phyloP scores from a whole-genome alignment of 2,113 vertebrate species.

The Mesocricetus auratus region DNA sequence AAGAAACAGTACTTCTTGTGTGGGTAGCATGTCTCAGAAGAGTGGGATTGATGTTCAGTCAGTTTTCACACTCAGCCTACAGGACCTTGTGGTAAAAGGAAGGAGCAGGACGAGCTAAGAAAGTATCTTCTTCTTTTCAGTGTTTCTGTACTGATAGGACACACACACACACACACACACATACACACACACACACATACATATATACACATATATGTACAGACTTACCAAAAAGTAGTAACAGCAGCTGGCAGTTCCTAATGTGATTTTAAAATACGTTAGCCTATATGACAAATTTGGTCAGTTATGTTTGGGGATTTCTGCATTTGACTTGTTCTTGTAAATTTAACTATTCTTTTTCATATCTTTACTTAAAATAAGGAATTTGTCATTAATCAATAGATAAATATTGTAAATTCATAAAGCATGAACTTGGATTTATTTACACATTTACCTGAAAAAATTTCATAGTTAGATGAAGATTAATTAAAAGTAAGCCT shows the following conservation, averaged over 20 bases:
- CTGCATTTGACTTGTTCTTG: slow-evolving; percentile 31
- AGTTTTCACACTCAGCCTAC: slow-evolving; percentile 58
- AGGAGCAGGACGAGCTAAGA: slow-evolving; percentile 48
- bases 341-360: slow-evolving; percentile 64
- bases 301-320: slow-evolving; percentile 38
- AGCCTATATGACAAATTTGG: not conserved
- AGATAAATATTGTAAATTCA: slow-evolving; percentile 7
- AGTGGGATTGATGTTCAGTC: slow-evolving; percentile 57
- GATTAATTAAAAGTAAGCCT: slow-evolving; percentile 21
- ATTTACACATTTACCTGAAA: slow-evolving; percentile 13
- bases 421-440: slow-evolving; percentile 41
- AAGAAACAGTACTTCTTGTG: slow-evolving; percentile 69
- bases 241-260: not conserved
- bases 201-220: not conserved
- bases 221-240: not conserved
- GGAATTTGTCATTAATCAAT: slow-evolving; percentile 30
- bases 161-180: too few species aligned
- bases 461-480: slow-evolving; percentile 31
- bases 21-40: slow-evolving; percentile 54
- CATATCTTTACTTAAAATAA: slow-evolving; percentile 54
- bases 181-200: not conserved
- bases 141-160: not conserved
- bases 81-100: slow-evolving; percentile 48
- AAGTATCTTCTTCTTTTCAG: slow-evolving; percentile 6
- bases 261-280: not conserved